Conservation (phyloP, 1,140 invertebrate genomes). For the Pseudomyrmex flavicornis region DNA sequence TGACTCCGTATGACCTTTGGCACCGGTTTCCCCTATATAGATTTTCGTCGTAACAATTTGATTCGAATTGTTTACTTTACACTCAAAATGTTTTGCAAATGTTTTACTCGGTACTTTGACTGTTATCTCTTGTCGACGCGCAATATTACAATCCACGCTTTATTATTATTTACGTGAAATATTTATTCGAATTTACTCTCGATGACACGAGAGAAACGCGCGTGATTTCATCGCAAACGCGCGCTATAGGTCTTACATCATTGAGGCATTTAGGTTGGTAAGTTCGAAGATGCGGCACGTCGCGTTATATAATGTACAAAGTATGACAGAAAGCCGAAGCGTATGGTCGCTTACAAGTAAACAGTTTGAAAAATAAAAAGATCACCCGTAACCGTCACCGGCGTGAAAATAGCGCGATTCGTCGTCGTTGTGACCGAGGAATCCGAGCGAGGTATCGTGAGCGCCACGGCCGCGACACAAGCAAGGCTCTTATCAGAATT, state of each 20-base stretch:
- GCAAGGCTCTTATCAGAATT: constrained; percentile 57
- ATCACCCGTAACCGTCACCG: not conserved
- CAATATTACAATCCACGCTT: too few species aligned
- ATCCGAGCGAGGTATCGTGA: constrained; percentile 13
- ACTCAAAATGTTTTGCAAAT: too few species aligned
- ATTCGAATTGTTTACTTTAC: too few species aligned
- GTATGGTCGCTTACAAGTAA: constrained; percentile 3
- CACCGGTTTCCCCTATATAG: too few species aligned
- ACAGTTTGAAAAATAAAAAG: constrained; percentile 23
- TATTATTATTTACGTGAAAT: too few species aligned
- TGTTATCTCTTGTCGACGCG: too few species aligned
- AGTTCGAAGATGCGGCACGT: not conserved
- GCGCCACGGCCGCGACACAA: not conserved
- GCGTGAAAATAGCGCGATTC: constrained; percentile 2
- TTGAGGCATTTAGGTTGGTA: not conserved
- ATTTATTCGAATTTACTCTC: not conserved
- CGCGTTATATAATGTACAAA: constrained; percentile 33
- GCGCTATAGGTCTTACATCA: constrained; percentile 42
- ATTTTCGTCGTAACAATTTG: too few species aligned
- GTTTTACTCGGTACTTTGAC: too few species aligned
- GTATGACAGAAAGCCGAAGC: constrained; percentile 18
- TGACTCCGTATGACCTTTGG: too few species aligned
- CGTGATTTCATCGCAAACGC: not conserved
- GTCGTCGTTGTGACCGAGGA: constrained; percentile 36
- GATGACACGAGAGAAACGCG: not conserved